Conservation (phyloP, 1,140 invertebrate species). For the Teleopsis dalmanni region DNA sequence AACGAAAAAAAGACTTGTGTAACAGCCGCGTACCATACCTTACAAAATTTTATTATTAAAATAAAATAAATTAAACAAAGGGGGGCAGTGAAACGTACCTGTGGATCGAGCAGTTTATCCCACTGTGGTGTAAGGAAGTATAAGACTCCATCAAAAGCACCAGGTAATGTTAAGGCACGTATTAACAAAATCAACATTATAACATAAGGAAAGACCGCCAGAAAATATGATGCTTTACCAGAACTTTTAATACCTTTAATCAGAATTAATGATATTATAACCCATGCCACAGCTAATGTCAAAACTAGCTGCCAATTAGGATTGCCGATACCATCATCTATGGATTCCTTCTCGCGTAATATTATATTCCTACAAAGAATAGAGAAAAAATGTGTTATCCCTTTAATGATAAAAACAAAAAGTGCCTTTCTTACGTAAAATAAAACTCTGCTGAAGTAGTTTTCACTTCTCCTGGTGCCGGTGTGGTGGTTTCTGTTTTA, state of each 20-base stretch:
- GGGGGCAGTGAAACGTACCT: conserved; percentile 26
- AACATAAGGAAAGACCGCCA: conserved; percentile 79
- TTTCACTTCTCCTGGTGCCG: conserved; percentile 10
- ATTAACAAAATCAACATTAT: conserved; percentile 69
- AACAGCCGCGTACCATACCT: conserved; percentile 76
- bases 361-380: conserved; percentile 51
- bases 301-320: conserved; percentile 69
- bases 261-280: conserved; percentile 66
- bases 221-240: conserved; percentile 74
- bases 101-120: conserved; percentile 58
- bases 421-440: conserved; percentile 46
- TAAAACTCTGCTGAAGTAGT: conserved; percentile 54
- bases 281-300: conserved; percentile 69
- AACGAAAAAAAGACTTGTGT: conserved; percentile 50
- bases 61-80: neutral
- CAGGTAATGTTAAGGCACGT: conserved; percentile 63
- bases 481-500: conserved; percentile 1
- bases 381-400: neutral
- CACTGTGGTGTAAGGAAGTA: conserved; percentile 73
- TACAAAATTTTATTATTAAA: conserved; percentile 2
- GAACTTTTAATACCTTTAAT: conserved; percentile 71
- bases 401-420: neutral
- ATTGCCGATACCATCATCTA: conserved; percentile 62
- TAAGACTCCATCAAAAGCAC: conserved; percentile 65
- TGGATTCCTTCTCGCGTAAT: conserved; percentile 57